Percentiles rank a stretch among this genome's conserved stretches.
Conservation (phyloP, 2,888 invertebrate genomes). For the Thecocarcelia acutangulata region DNA sequence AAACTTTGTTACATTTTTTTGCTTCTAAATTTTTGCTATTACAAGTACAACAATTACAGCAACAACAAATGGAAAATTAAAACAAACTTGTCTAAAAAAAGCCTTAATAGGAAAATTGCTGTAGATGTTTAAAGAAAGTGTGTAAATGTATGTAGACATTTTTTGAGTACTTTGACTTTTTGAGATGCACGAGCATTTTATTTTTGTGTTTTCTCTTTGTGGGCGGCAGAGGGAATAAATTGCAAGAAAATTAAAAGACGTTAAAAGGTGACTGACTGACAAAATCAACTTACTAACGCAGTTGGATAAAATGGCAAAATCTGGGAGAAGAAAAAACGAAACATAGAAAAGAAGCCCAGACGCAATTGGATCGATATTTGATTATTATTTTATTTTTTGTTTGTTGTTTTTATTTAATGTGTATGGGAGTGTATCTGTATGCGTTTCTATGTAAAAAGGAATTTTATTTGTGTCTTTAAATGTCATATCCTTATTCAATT, state of each 20-base stretch:
- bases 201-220: constrained; percentile 4
- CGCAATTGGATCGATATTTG: constrained; percentile 79
- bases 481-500: constrained; percentile 55
- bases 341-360: constrained; percentile 73
- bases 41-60: constrained; percentile 9
- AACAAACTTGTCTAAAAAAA: constrained; percentile 52
- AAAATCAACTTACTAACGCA: constrained; percentile 63
- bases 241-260: constrained; percentile 68
- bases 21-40: constrained; percentile 23
- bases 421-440: background rate
- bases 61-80: constrained; percentile 34
- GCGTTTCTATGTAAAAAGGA: background rate
- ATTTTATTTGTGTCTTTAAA: constrained; percentile 18
- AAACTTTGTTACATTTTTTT: constrained; percentile 5
- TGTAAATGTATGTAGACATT: constrained; percentile 1
- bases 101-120: constrained; percentile 52
- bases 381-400: constrained; percentile 74
- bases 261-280: constrained; percentile 68
- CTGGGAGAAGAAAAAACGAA: constrained; percentile 39
- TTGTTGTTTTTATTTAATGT: background rate
- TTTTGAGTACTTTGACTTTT: constrained; percentile 53
- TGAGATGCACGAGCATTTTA: constrained; percentile 25
- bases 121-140: constrained; percentile 24
- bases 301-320: constrained; percentile 49
- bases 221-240: constrained; percentile 28